These are phyloP conservation scores for Isotomurus palustris DNA, from an alignment of 2,888 invertebrate genomes.

Conservation along the genomic window DNA sequence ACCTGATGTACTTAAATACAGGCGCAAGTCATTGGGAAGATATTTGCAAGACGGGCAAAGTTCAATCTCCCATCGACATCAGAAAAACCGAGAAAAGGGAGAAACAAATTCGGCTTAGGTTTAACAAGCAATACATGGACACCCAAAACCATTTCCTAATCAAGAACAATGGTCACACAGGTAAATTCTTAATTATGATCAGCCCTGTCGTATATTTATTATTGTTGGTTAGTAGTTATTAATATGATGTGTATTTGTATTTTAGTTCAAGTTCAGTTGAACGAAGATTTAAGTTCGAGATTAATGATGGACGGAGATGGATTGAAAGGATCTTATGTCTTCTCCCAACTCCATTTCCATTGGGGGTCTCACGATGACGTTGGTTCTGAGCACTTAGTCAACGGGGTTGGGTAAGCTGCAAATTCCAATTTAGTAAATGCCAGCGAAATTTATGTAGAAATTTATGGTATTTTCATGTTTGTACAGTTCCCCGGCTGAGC, in stretches of 20 bases:
- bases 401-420: conserved; percentile 30
- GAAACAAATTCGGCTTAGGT: conserved; percentile 22
- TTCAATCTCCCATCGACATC: conserved; percentile 24
- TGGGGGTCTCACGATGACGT: conserved; percentile 36
- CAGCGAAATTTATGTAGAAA: too few relatives aligned
- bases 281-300: conserved; percentile 27
- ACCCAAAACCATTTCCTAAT: conserved; percentile 27
- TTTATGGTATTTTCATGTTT: background rate
- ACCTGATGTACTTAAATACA: background rate
- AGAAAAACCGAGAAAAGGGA: conserved; percentile 3
- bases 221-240: background rate
- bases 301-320: conserved; percentile 37
- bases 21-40: conserved; percentile 17
- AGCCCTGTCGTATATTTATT: background rate
- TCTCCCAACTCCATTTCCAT: conserved; percentile 43
- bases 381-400: conserved; percentile 42
- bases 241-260: background rate
- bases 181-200: conserved; percentile 18
- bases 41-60: conserved; percentile 23
- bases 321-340: conserved; percentile 34
- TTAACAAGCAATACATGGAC: conserved; percentile 33
- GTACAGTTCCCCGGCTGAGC: conserved; percentile 39
- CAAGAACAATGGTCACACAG: conserved; percentile 44
- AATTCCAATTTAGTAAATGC: too few relatives aligned
- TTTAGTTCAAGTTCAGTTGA: conserved; percentile 41